These are phyloP conservation scores for Alcis repandata DNA, from an alignment of 2,888 invertebrate genomes.

Conservation along the genomic window DNA sequence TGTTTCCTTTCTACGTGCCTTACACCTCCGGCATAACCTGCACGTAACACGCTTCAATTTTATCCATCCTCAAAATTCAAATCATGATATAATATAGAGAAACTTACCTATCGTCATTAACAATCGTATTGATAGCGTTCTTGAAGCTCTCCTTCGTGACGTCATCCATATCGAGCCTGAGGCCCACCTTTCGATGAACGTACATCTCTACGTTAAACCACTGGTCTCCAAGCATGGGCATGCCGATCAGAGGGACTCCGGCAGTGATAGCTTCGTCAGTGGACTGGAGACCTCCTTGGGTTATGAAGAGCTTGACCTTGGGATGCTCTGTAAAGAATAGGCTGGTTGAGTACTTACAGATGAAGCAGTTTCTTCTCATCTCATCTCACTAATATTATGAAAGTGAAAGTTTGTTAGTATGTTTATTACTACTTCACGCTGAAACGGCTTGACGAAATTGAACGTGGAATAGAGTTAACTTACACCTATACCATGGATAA, in stretches of 20 bases:
- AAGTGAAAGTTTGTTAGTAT: no score
- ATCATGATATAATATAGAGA: background rate
- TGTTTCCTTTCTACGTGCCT: no score
- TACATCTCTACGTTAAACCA: constrained; percentile 53
- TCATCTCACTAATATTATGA: no score
- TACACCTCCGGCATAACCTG: no score
- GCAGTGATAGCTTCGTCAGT: constrained; percentile 60
- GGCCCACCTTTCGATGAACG: constrained; percentile 40
- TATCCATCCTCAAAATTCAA: no score
- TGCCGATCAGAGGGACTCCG: constrained; percentile 55
- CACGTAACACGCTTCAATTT: no score
- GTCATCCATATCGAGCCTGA: constrained; percentile 31
- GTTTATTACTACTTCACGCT: no score
- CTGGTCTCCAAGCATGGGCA: constrained; percentile 62
- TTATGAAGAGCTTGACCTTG: constrained; percentile 61
- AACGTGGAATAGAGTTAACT: no score
- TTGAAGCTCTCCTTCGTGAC: constrained; percentile 37
- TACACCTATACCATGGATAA: no score
- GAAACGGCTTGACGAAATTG: no score
- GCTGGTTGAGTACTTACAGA: background rate
- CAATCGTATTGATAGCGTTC: constrained; percentile 18
- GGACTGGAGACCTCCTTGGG: constrained; percentile 66
- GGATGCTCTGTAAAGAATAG: constrained; percentile 51
- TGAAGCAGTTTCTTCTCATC: no score
- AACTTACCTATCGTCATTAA: constrained; percentile 23